Base-by-base conservation (phyloP, 2,888 invertebrate species). In the Apamea epomidion region DNA sequence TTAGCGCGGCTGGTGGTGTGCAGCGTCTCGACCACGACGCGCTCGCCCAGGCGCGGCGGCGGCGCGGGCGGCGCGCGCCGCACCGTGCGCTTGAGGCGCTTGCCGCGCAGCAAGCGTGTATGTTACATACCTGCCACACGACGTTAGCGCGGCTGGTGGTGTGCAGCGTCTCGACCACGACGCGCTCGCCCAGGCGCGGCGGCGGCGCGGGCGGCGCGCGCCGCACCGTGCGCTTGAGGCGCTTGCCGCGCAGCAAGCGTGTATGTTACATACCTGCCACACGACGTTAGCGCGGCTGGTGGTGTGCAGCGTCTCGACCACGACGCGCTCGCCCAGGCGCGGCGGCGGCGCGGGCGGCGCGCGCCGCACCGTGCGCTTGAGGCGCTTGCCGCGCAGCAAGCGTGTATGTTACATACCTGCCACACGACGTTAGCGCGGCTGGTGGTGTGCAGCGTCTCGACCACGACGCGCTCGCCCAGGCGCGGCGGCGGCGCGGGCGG, bases 241-340 rank as follows among this genome's bases (percentile, higher is more conserved):
- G 94, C 94, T 97, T 97, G 92, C 97, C 97, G 90, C 97, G 96
- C 88, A 97, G 92, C 90, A 97, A 91, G 25, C 97, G 96, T 37
- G 37, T 37, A 37, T 3, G 3, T 37, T 37, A 37, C 37, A 37
- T 37, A 37, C 37, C 37, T 37, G 37, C 37, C 37, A 37, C 37
- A 37, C 37, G 37, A 37, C 37, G 37, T 98, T 98, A n/a, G 98
- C 98, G 79, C 97, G 97, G 85, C 99, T 98, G 91, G 98, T 98
- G 25, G 99, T 99, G 91, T 98, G 98, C 88, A 99, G 97, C 18
- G 98, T 98, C 96, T 99, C 99, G 25, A 99, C 98, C 60, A 99
- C 98, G 89, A 99, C 97, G 91, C 98, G 97, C 86, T 98, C 98
- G 45, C 97, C 98, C 85, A 97, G 94, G 86, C 97, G 97, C 90